phyloP scores from a whole-genome alignment of 1,140 invertebrate genomes.

The Drosophila arawakana region DNA sequence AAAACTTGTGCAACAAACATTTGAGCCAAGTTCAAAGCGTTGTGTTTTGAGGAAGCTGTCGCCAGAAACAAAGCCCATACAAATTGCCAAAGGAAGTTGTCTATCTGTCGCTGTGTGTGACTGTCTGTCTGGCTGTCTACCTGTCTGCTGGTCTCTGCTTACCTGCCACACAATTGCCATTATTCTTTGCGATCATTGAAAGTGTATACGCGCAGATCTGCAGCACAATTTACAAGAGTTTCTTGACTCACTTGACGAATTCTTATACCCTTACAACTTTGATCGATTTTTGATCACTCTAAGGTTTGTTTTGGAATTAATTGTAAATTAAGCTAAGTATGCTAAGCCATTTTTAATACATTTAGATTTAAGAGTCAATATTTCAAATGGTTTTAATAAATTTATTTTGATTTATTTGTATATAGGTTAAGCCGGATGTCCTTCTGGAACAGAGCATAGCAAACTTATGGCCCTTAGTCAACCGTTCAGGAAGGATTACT shows the following conservation, averaged over 20 bases:
- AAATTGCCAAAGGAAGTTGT: slow-evolving; percentile 73
- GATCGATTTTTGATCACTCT: neutral
- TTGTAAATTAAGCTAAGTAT: too few relatives aligned
- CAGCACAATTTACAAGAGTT: neutral
- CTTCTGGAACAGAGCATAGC: too few relatives aligned
- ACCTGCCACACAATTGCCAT: slow-evolving; percentile 72
- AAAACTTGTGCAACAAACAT: slow-evolving; percentile 67
- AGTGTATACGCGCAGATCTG: slow-evolving; percentile 45
- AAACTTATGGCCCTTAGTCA: too few relatives aligned
- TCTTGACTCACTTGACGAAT: neutral
- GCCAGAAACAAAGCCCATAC: slow-evolving; percentile 74
- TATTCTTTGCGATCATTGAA: slow-evolving; percentile 71
- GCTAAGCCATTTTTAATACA: too few relatives aligned
- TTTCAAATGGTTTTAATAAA: too few relatives aligned
- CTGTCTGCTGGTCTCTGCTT: slow-evolving; percentile 8
- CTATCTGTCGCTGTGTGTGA: slow-evolving; percentile 30
- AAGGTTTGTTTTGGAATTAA: too few relatives aligned
- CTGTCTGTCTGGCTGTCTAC: neutral
- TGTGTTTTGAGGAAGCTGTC: slow-evolving; percentile 78
- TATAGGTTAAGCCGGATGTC: too few relatives aligned
- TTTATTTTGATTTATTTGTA: too few relatives aligned
- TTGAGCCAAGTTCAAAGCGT: slow-evolving; percentile 69
- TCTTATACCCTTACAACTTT: slow-evolving; percentile 13
- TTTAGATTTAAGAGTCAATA: too few relatives aligned
- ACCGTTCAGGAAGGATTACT: too few relatives aligned